Evolutionary conservation across 2,113 vertebrate species (phyloP).

Genomic region (Ceyx margarethae): DNA sequence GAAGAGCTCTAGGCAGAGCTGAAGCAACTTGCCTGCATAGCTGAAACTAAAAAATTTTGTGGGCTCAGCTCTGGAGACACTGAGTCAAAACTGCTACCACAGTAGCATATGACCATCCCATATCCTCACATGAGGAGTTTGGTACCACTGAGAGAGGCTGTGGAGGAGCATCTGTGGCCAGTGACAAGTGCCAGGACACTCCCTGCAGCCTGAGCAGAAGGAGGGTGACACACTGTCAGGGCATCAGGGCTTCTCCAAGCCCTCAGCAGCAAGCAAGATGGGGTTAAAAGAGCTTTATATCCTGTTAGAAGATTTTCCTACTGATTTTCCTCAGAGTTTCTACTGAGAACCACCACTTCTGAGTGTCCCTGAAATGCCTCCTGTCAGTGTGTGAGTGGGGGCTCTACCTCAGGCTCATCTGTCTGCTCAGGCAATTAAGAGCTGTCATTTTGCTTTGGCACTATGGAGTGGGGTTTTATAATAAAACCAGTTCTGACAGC

Average conservation of each 20-base stretch:
- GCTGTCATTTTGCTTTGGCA: neutral
- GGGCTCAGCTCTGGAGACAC: neutral
- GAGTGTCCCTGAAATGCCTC: neutral
- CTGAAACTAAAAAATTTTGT: neutral
- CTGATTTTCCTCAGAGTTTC: neutral
- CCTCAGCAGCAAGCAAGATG: neutral
- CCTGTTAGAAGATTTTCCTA: neutral
- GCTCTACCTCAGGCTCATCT: neutral
- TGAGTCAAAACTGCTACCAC: neutral
- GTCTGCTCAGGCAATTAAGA: neutral
- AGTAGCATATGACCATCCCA: fast-evolving
- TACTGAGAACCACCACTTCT: neutral
- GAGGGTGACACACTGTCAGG: fast-evolving
- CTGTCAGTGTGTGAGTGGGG: neutral
- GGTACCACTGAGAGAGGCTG: neutral
- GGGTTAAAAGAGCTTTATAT: neutral
- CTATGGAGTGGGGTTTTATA: neutral
- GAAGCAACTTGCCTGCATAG: fast-evolving
- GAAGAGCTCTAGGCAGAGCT: too few species aligned
- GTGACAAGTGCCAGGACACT: neutral
- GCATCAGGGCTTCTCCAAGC: neutral
- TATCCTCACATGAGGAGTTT: neutral
- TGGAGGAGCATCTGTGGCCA: neutral
- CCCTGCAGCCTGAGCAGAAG: neutral
- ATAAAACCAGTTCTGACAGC: neutral